A percentile compares a stretch with the other conserved stretches of the same genome.
phyloP scores from a whole-genome alignment of 2,888 invertebrate species.

The Cheilosia impressa region DNA sequence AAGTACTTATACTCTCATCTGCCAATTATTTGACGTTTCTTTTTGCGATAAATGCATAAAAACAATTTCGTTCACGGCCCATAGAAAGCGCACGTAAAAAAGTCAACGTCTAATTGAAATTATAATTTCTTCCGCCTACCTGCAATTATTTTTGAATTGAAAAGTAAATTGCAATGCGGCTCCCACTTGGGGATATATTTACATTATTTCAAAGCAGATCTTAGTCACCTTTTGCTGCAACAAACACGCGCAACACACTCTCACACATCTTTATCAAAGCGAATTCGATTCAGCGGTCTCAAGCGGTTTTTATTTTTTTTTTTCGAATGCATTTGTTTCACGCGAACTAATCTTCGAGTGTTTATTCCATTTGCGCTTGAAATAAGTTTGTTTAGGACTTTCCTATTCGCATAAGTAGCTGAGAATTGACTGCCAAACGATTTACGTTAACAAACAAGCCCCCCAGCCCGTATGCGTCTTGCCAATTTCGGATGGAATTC shows the following conservation, averaged over 20 bases:
- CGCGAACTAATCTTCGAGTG: neutral
- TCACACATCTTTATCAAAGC: neutral
- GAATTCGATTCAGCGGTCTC: neutral
- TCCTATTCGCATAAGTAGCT: neutral
- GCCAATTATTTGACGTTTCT: neutral
- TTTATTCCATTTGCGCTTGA: neutral
- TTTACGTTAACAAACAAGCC: slow-evolving; percentile 9
- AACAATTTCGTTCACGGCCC: too few species aligned
- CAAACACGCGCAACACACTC: too few species aligned
- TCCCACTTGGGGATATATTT: neutral
- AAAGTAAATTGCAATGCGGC: neutral
- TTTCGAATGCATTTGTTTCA: neutral
- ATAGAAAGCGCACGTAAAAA: neutral
- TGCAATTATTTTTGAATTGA: neutral
- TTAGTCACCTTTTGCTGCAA: neutral
- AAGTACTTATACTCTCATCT: too few species aligned
- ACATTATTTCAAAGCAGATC: neutral
- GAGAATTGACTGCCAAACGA: slow-evolving; percentile 26
- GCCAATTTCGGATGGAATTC: slow-evolving; percentile 2
- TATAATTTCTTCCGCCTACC: neutral
- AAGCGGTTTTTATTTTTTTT: neutral
- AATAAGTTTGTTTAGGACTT: slow-evolving; percentile 8
- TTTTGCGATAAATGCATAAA: neutral
- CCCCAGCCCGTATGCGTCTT: neutral
- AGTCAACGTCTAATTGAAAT: neutral